Evolutionary conservation across 2,113 vertebrate genomes (phyloP), one percentile per base, ranked within the genome.

Genomic region (Emydocephalus ijimae): DNA sequence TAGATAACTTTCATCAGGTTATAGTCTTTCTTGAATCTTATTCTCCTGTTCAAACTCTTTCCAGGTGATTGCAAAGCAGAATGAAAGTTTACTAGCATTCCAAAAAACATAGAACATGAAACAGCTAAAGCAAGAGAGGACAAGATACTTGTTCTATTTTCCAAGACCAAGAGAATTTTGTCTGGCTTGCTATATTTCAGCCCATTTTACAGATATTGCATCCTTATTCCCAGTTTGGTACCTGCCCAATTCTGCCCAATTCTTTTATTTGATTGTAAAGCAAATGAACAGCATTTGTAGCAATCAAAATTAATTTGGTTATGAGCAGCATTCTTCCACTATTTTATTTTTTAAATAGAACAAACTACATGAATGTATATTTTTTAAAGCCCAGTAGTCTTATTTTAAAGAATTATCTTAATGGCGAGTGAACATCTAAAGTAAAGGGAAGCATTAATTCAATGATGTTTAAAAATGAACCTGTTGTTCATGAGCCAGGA

Each of bases 311-410:
- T 93, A 74, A 92, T 45, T 64, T 93, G 92, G 43, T 93, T 26
- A 5, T 89, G 89, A 93, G 64, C 0, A 5, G 69, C 43, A 89
- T 94, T 95, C 95, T 93, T 94, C 34, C 34, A 54, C n/a, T 87
- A 26, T 52, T 39, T 87, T 92, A 91, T 88, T 74, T 5, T 64
- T 93, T 26, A 95, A 92, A 86, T 91, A 91, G 64, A 91, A 95
- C 94, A 8, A 88, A 94, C 93, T 95, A 94, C 92, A 74, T 92
- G 55, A 26, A 50, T 89, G 26, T 74, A 95, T 94, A 94, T 94
- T 96, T 95, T 39, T 85, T 94, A 96, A 96, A 95, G 21, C 48
- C 89, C 91, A 94, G 95, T 96, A 94, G 87, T 89, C 91, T n/a
- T 93, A 92, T 92, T 96, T 94, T 94, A 85, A 95, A 89, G 24